Evolutionary conservation across 2,113 vertebrate genomes (phyloP).

Genomic region (Laticauda laticaudata): DNA sequence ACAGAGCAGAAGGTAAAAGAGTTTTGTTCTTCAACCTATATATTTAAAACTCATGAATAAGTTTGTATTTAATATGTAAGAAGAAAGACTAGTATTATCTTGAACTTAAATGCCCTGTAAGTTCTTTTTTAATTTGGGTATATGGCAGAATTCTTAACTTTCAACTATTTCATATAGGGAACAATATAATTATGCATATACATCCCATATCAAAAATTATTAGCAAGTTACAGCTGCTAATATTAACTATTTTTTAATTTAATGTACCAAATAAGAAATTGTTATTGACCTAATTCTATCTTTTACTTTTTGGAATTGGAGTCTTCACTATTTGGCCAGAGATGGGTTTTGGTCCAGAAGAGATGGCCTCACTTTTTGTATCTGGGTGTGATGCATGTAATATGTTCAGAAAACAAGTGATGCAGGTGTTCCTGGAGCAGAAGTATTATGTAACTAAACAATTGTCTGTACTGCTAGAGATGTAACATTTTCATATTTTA

Average conservation of each 20-base stretch:
- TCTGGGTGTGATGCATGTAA: not conserved
- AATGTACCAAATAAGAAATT: not conserved
- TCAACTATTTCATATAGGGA: not conserved
- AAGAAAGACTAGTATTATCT: not conserved
- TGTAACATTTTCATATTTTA: not conserved
- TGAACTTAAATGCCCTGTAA: not conserved
- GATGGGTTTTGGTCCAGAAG: not conserved
- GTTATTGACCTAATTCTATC: not conserved
- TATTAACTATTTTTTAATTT: not conserved
- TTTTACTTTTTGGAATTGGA: not conserved
- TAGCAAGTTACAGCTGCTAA: not conserved
- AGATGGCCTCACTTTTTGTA: not conserved
- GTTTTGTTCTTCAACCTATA: not conserved
- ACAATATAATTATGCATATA: not conserved
- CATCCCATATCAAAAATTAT: not conserved
- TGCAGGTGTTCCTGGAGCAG: not conserved
- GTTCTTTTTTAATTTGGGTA: not conserved
- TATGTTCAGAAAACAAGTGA: not conserved
- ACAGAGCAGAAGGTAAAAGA: slow-evolving; percentile 78
- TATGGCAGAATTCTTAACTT: not conserved
- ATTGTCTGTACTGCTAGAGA: not conserved
- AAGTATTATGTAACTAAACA: not conserved
- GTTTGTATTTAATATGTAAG: not conserved
- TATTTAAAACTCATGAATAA: not conserved
- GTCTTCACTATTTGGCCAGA: not conserved